A percentile compares a stretch with the other conserved stretches of the same genome.
Conservation (phyloP, 1,140 invertebrate genomes). For the Drosophila carrolli region DNA sequence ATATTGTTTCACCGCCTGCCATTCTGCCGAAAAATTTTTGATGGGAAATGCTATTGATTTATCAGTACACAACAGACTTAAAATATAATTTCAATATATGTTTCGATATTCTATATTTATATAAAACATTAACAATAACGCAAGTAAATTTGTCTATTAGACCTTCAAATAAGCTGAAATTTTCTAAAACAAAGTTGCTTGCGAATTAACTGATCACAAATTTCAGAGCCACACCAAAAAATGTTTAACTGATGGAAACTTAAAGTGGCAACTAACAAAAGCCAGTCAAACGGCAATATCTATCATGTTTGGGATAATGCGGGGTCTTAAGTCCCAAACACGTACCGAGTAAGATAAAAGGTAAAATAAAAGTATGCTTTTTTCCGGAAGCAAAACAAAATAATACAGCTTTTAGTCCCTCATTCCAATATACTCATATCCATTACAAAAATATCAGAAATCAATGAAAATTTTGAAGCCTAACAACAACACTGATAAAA, state of each 20-base stretch:
- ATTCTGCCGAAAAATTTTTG: background rate
- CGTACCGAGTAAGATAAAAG: too few relatives aligned
- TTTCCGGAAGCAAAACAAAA: too few relatives aligned
- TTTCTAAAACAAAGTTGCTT: too few relatives aligned
- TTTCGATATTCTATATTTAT: background rate
- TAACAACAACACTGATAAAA: too few relatives aligned
- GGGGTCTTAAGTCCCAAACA: too few relatives aligned
- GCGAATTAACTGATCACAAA: constrained; percentile 14
- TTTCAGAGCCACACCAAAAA: constrained; percentile 23
- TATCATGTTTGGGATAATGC: too few relatives aligned
- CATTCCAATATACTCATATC: too few relatives aligned
- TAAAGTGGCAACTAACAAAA: constrained; percentile 8
- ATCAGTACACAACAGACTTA: background rate
- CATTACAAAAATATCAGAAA: too few relatives aligned
- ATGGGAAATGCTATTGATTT: constrained; percentile 2
- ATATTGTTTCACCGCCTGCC: constrained; percentile 33
- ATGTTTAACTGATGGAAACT: constrained; percentile 50
- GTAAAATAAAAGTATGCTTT: too few relatives aligned
- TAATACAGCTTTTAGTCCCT: too few relatives aligned
- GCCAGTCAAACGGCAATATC: constrained; percentile 10
- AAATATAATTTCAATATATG: background rate
- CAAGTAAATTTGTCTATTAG: background rate
- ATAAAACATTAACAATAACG: background rate
- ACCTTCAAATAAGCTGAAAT: background rate
- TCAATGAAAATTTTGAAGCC: too few relatives aligned